Evolutionary conservation across 2,888 invertebrate species (phyloP).

Genomic region (Timema cristinae): DNA sequence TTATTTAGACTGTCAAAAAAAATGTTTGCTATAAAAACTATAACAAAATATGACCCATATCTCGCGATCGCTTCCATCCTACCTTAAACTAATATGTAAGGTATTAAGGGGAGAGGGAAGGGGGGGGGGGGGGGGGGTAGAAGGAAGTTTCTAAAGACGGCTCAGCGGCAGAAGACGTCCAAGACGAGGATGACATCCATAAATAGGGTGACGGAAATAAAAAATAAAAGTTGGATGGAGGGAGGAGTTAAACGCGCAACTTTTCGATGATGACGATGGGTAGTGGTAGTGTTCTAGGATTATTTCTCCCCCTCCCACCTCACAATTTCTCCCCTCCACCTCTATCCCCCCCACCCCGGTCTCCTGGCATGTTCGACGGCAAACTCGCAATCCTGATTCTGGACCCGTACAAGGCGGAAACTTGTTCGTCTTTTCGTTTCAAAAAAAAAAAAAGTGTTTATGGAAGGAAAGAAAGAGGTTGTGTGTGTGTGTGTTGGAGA

Average conservation of each 20-base stretch:
- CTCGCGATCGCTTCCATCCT: too few species aligned
- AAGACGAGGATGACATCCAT: conserved; percentile 11
- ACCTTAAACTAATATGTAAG: too few species aligned
- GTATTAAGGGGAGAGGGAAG: not conserved
- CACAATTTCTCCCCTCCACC: not conserved
- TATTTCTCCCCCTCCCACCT: not conserved
- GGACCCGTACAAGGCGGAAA: not conserved
- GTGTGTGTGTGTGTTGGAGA: too few species aligned
- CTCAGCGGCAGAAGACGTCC: not conserved
- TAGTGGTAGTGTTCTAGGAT: conserved; percentile 14
- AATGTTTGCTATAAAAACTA: too few species aligned
- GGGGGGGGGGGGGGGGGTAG: not conserved
- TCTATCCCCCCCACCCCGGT: not conserved
- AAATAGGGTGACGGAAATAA: conserved; percentile 6
- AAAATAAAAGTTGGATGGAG: too few species aligned
- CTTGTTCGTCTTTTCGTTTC: too few species aligned
- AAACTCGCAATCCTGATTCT: not conserved
- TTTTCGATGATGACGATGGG: conserved; percentile 9
- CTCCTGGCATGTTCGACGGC: not conserved
- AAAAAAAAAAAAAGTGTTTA: too few species aligned
- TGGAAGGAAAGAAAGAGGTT: too few species aligned
- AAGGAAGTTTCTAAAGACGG: not conserved
- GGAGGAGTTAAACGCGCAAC: too few species aligned
- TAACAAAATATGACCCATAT: too few species aligned
- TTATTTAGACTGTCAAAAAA: too few species aligned